Conservation (phyloP, 2,113 vertebrate genomes). For the Etheostoma cragini region DNA sequence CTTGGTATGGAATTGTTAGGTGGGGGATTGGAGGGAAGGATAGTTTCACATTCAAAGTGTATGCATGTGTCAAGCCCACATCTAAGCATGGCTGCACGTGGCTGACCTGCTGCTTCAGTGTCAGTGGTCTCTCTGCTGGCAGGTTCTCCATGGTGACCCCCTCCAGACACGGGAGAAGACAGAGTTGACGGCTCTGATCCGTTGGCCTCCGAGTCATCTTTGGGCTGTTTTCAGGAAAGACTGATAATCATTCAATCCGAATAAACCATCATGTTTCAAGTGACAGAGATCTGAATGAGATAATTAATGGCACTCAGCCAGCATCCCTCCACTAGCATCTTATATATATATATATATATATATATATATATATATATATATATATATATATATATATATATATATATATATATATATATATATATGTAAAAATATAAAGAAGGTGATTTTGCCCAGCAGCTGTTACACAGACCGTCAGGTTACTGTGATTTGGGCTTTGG, state of each 20-base stretch:
- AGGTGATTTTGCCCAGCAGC: constrained; percentile 19
- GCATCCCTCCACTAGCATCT: constrained; percentile 6
- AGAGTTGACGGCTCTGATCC: constrained; percentile 89
- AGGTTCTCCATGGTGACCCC: constrained; percentile 85
- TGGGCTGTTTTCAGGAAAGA: constrained; percentile 85
- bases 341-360: not conserved
- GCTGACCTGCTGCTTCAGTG: constrained; percentile 91
- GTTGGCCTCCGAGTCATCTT: constrained; percentile 89
- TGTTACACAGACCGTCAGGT: constrained; percentile 27
- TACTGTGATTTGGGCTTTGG: constrained; percentile 43
- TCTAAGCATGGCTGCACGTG: not conserved
- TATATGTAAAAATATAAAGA: not conserved
- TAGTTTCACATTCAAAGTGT: constrained; percentile 25
- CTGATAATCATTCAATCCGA: constrained; percentile 21
- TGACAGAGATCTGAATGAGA: constrained; percentile 37
- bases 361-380: too few relatives aligned
- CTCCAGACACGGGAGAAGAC: constrained; percentile 91
- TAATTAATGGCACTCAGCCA: constrained; percentile 27
- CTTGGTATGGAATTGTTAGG: not conserved
- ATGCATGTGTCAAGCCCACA: constrained; percentile 18
- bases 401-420: too few relatives aligned
- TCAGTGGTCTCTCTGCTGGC: constrained; percentile 90
- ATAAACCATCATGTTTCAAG: constrained; percentile 44
- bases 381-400: too few relatives aligned
- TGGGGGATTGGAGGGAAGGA: not conserved